A percentile compares a stretch with the other conserved stretches of the same genome.
phyloP scores from a whole-genome alignment of 92 coral and sea anemone genomes.

The Scolanthus callimorphus region DNA sequence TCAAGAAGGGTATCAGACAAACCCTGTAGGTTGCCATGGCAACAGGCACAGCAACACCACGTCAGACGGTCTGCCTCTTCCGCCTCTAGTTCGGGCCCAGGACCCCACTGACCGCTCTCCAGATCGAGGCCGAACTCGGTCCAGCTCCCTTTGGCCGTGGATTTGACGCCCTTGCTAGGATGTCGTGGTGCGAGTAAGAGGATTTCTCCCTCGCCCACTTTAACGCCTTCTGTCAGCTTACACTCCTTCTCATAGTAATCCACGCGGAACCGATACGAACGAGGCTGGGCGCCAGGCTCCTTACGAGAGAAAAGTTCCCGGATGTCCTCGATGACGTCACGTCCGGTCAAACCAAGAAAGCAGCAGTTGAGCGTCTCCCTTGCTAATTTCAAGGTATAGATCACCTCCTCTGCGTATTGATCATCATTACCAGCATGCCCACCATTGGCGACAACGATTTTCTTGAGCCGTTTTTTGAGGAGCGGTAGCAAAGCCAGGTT shows the following conservation, averaged over 20 bases:
- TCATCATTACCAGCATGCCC: constrained; percentile 23
- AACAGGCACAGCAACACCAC: constrained; percentile 2
- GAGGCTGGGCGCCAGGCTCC: no score
- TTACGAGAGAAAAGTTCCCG: constrained; percentile 12
- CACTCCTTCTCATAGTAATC: not conserved
- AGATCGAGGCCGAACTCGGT: no score
- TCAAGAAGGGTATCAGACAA: not conserved
- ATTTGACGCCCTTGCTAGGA: no score
- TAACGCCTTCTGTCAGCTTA: no score
- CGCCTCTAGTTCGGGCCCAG: constrained; percentile 10
- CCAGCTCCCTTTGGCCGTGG: no score
- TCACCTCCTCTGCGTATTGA: constrained; percentile 24
- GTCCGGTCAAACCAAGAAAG: constrained; percentile 23
- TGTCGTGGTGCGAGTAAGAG: not conserved
- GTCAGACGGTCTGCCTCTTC: constrained; percentile 1
- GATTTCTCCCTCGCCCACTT: not conserved
- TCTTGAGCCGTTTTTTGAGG: constrained; percentile 30
- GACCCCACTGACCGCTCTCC: no score
- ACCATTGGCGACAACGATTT: constrained; percentile 48
- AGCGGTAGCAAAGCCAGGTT: constrained; percentile 63
- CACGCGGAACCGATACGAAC: not conserved
- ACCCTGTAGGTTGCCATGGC: not conserved
- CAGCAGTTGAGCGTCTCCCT: constrained; percentile 45
- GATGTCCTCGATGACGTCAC: constrained; percentile 32
- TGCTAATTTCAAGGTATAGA: constrained; percentile 38